Evolutionary conservation across 2,113 vertebrate species (phyloP), one percentile per base, ranked within the genome.

Genomic region (Cariama cristata): DNA sequence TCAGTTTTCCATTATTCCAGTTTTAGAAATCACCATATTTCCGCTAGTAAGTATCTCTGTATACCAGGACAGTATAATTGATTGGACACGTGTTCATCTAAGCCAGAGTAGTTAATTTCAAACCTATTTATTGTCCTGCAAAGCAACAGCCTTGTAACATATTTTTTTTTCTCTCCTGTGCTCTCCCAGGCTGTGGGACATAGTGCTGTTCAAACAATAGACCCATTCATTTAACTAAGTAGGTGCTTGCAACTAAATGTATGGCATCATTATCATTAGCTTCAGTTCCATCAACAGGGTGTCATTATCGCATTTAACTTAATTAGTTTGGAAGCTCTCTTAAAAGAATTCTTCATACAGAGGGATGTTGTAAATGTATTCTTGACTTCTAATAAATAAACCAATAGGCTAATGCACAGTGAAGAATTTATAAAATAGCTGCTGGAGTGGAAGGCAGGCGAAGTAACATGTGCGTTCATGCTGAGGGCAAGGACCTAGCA

Each of bases 241-340:
- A 87, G 93, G 67, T 95, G 83, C 91, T 96, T 90, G 95, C 96
- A 92, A 95, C 42, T 92, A 94, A 96, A 95, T 95, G 52, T 91
- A 96, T 94, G 77, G 45, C 87, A 89, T 95, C 89, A 90, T 97
- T 97, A 96, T 77, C 77, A 82, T 97, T 98, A 96, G 81, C 59
- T 96, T 96, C 95, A 73, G 90, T 71, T 97, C 97, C 66, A 95
- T 95, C 95, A 96, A 76, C 91, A 79, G 93, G 47, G 83, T 94
- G 94, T 79, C 86, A 88, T 98, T 97, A 97, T 90, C 67, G 6
- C 90, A 96, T 97, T 98, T 97, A 97, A 97, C 75, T 98, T 98
- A 97, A 96, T 98, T 96, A 96, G 68, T 40, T 82, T 97, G 68
- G 96, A 95, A 97, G 91, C 68, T 93, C 89, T 86, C 93, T 93